Evolutionary conservation across 35 echinoderm and acorn worm genomes (phyloP), one percentile per base, ranked within the genome.

Genomic region (Ophiothrix spiculata): DNA sequence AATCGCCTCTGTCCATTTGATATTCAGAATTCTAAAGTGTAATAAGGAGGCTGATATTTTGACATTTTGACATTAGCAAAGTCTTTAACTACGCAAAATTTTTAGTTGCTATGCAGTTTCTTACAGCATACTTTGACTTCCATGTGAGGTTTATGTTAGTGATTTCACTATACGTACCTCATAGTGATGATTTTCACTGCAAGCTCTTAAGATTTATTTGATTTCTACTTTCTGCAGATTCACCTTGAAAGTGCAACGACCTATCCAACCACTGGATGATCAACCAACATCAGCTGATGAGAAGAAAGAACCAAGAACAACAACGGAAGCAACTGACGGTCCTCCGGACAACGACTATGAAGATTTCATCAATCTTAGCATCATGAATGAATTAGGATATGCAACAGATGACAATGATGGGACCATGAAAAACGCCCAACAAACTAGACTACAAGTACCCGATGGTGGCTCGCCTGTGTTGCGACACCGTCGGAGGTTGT

Each of bases 331-430:
- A 13, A 77, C 74, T 14, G 93, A 95, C 0, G 90, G 74, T 32
- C 86, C 85, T 15, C 74, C 77, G 1, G 33, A 90, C 74, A 97
- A 97, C 41, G 94, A 97, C 69, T 97, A 97, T 41, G 94, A 97
- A 54, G 94, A 93, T 37, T 97, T 97, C 63, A 92, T 93, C 73
- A 89, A 80, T 56, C 75, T 87, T 54, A 92, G 84, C 77, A 97
- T 97, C 37, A 88, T 95, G 75, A 85, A 81, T 49, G 82, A 82
- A 35, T 79, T 91, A 17, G 86, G 81, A n/a, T 87, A 78, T 34
- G 73, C 82, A 15, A 86, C 75, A 49, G 92, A 87, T 25, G 93
- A 95, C 32, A 56, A 40, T 19, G 38, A 32, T 15, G 46, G 86
- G 78, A 38, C 39, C 36, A 42, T 86, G 28, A 64, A 80, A 54